Conservation (phyloP, 92 coral and sea anemone genomes). For the Phymanthus crucifer region DNA sequence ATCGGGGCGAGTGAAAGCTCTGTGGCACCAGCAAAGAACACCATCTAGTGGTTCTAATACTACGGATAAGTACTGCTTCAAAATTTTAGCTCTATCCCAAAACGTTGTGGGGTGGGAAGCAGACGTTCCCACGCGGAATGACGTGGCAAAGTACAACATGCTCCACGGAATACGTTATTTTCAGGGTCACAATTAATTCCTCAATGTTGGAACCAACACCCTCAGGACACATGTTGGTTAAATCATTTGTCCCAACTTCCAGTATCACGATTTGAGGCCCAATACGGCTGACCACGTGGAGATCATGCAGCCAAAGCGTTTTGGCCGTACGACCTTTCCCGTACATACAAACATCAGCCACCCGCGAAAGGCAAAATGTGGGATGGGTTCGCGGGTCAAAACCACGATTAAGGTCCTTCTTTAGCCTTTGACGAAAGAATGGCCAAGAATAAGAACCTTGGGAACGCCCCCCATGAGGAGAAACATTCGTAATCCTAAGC, state of each 20-base stretch:
- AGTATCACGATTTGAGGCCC: constrained; percentile 26
- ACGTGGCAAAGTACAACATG: constrained; percentile 14
- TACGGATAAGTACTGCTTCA: neutral
- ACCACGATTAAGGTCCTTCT: no score
- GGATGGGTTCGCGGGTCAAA: no score
- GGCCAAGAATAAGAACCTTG: no score
- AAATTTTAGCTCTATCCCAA: neutral
- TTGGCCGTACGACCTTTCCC: constrained; percentile 27
- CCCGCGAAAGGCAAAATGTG: constrained; percentile 12
- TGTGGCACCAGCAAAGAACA: constrained; percentile 18
- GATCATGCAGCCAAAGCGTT: no score
- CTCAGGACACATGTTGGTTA: constrained; percentile 16
- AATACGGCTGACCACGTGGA: no score
- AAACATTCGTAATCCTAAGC: no score
- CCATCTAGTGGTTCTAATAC: constrained; percentile 4
- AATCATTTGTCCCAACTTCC: no score
- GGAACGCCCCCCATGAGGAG: no score
- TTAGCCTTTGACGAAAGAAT: no score
- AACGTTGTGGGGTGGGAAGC: neutral
- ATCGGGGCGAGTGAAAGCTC: constrained; percentile 8
- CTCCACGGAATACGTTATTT: neutral
- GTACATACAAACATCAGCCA: constrained; percentile 17
- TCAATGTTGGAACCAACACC: constrained; percentile 36
- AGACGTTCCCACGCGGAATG: constrained; percentile 5
- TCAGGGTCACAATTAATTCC: no score